Evolutionary conservation across 2,797 vertebrate species (phyloP).

Genomic region (Tauraco hartlaubi): DNA sequence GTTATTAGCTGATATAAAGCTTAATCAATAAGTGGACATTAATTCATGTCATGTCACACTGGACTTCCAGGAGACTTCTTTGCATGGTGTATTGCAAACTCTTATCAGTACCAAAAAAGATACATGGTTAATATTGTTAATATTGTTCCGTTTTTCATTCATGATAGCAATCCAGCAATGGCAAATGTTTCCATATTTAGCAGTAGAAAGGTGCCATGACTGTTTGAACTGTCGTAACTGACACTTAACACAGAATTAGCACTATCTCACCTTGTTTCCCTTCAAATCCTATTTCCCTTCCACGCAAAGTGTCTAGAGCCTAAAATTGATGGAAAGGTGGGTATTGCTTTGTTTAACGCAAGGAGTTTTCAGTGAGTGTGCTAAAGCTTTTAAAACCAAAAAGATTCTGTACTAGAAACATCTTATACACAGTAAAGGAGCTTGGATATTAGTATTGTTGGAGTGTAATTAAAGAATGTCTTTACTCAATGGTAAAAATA

Average conservation of each 20-base stretch:
- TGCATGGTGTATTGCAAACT: not conserved
- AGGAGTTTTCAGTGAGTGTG: not conserved
- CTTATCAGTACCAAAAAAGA: not conserved
- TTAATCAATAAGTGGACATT: not conserved
- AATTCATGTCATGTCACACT: accelerated
- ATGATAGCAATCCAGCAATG: not conserved
- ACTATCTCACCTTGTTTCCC: not conserved
- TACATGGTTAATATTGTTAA: not conserved
- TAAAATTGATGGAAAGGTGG: not conserved
- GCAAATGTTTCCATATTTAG: not conserved
- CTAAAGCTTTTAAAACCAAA: not conserved
- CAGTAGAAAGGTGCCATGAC: not conserved
- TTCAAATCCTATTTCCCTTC: not conserved
- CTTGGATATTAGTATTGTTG: not conserved
- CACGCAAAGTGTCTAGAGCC: not conserved
- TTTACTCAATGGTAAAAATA: not conserved
- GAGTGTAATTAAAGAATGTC: not conserved
- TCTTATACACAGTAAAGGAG: not conserved
- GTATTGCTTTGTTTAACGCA: not conserved
- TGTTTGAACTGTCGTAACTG: not conserved
- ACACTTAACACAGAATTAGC: not conserved
- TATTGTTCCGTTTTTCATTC: not conserved
- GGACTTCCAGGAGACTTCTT: not conserved
- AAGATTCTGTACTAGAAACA: not conserved
- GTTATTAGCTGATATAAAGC: not conserved